Conservation (phyloP, 2,113 vertebrate genomes). For the Mesitornis unicolor region DNA sequence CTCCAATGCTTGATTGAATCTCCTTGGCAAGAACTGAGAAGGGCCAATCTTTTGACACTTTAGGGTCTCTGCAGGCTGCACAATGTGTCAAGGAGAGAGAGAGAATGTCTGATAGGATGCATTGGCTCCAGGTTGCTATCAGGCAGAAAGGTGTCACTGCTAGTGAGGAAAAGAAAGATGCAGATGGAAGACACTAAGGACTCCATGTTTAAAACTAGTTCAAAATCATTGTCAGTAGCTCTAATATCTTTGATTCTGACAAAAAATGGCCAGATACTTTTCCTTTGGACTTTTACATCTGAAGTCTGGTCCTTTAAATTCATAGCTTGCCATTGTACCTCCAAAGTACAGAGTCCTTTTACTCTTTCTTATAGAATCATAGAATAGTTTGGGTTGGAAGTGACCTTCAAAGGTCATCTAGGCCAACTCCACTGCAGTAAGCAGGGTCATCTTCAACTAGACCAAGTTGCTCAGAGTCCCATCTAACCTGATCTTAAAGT, state of each 20-base stretch:
- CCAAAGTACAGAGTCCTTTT: neutral
- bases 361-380: neutral
- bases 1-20: neutral
- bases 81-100: neutral
- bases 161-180: neutral
- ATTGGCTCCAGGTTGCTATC: neutral
- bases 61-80: neutral
- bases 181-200: neutral
- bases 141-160: neutral
- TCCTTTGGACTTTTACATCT: neutral
- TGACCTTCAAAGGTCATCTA: no score
- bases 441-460: no score
- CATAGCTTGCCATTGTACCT: neutral
- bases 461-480: no score
- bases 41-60: neutral
- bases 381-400: no score
- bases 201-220: neutral
- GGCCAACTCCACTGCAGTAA: no score
- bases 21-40: neutral
- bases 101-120: neutral
- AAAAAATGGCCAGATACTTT: neutral
- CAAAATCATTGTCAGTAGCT: neutral
- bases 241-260: neutral
- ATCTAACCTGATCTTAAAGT: no score
- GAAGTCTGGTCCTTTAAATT: neutral